Evolutionary conservation across 2,113 vertebrate species (phyloP), one percentile per base, ranked within the genome.

Genomic region (Lonchura striata): DNA sequence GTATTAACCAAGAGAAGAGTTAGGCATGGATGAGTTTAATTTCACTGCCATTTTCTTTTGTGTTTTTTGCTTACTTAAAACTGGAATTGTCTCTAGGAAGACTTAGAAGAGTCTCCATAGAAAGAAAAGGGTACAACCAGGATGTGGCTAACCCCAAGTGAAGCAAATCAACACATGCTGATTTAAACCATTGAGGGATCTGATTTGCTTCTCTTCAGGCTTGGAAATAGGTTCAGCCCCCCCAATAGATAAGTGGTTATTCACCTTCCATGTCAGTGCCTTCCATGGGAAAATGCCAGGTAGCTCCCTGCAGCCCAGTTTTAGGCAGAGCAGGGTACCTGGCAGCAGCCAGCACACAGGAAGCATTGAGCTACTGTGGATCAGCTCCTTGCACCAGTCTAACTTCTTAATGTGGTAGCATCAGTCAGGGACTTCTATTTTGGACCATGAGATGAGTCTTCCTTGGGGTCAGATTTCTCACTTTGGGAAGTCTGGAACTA

Each of bases 151-250:
- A 69, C 18, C 50, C 50, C 0, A 2, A 13, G 10, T 12, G 31
- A 65, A 90, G 54, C 23, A n/a, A 27, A 6, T 27, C 37, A 50
- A 15, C 1, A 1, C 0, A 0, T 0, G 0, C 7, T 28, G 19
- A 42, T 88, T 76, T 57, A 25, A 59, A 56, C 3, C 5, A 10
- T 20, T 0, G 2, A 52, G 15, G 13, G 70, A 35, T 57, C 15
- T 53, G 31, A 39, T 13, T n/a, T 50, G 3, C 33, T 56, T 15
- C 18, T 70, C 39, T 53, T 70, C 30, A 39, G 52, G 11, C 30
- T 83, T 27, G 15, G 59, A 44, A 68, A 65, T 41, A 28, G 7
- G 23, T 24, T 57, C 22, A 49, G 9, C 5, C 41, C 8, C 8
- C 8, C 35, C 4, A 0, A 23, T 70, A 61, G 2, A 1, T 13